Conservation (phyloP, 1,140 invertebrate genomes). For the Riptortus pedestris region DNA sequence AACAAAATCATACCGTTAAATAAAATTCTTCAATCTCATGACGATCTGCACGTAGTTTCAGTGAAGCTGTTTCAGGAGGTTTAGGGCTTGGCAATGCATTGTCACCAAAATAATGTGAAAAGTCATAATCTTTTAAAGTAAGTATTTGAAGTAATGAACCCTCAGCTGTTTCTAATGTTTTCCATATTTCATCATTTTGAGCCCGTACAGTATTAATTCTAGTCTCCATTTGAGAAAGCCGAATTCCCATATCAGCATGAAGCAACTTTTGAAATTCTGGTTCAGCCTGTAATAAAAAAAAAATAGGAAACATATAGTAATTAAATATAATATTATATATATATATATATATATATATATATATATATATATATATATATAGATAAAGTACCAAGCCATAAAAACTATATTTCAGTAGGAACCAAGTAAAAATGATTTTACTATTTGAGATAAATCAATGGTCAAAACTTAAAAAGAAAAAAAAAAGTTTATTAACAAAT, state of each 20-base stretch:
- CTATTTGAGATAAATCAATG: too few relatives aligned
- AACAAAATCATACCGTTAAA: constrained; percentile 63
- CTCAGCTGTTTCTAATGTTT: constrained; percentile 88
- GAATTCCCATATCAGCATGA: constrained; percentile 69
- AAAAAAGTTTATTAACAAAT: too few relatives aligned
- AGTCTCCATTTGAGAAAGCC: constrained; percentile 67
- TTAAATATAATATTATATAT: neutral
- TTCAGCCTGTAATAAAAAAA: constrained; percentile 39
- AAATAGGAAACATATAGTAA: constrained; percentile 11
- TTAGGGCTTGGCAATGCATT: constrained; percentile 44
- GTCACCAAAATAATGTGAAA: constrained; percentile 58
- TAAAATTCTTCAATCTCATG: constrained; percentile 85
- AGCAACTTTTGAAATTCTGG: constrained; percentile 50
- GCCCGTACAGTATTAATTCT: constrained; percentile 68
- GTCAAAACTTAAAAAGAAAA: too few relatives aligned
- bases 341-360: too few relatives aligned
- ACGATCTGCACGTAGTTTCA: constrained; percentile 61
- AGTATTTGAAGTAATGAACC: constrained; percentile 75
- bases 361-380: too few relatives aligned
- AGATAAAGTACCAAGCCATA: too few relatives aligned
- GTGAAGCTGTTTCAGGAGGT: constrained; percentile 53
- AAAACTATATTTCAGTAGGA: too few relatives aligned
- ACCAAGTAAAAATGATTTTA: too few relatives aligned
- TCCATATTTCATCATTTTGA: constrained; percentile 92
- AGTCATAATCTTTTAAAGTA: constrained; percentile 66